phyloP scores from a whole-genome alignment of 2,113 vertebrate species.

The Hylia prasina region DNA sequence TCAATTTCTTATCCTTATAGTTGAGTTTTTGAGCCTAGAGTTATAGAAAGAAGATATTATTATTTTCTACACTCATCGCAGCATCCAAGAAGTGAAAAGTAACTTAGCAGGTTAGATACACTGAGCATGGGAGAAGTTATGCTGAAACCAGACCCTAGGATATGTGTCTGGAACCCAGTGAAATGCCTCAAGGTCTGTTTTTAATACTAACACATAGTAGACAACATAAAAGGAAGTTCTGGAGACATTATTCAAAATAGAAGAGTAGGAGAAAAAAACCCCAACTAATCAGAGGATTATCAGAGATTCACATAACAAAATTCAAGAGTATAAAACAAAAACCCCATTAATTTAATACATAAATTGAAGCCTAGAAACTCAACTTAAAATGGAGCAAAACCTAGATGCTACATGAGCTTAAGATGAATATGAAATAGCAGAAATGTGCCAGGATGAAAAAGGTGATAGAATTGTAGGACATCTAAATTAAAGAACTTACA shows the following conservation, averaged over 20 bases:
- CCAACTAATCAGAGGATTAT: not conserved
- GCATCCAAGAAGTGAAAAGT: not conserved
- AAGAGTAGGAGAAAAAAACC: not conserved
- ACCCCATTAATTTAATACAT: not conserved
- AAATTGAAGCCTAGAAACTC: not conserved
- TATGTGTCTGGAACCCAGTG: not conserved
- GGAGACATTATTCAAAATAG: not conserved
- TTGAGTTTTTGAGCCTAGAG: constrained; percentile 78
- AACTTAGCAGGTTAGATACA: not conserved
- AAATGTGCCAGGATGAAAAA: not conserved
- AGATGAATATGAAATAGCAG: not conserved
- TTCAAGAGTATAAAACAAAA: not conserved
- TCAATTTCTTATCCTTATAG: constrained; percentile 83
- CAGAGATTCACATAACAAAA: not conserved
- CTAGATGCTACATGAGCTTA: not conserved
- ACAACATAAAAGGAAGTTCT: not conserved
- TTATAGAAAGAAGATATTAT: not conserved
- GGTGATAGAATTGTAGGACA: not conserved
- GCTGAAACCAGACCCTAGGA: not conserved
- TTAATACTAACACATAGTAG: not conserved
- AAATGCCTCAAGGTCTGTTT: not conserved
- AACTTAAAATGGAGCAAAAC: not conserved
- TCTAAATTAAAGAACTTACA: not conserved
- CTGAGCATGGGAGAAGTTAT: not conserved
- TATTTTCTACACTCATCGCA: not conserved